Conservation (phyloP, 2,888 invertebrate species). For the Eudasyphora cyanicolor region DNA sequence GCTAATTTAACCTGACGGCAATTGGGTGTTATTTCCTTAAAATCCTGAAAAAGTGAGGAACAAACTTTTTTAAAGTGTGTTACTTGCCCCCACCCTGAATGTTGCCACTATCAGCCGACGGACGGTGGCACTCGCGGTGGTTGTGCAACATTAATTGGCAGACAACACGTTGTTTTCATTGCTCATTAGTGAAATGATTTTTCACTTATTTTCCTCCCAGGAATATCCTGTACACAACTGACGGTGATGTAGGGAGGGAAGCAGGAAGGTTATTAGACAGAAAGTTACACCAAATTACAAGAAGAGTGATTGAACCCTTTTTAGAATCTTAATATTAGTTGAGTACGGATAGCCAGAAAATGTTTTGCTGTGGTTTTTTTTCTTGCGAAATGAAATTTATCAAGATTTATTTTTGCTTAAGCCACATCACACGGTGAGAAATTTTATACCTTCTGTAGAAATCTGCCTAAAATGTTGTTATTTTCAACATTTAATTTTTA, state of each 20-base stretch:
- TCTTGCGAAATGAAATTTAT: background rate
- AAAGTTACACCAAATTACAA: background rate
- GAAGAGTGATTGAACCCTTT: slow-evolving; percentile 4
- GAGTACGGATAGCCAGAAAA: background rate
- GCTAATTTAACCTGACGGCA: slow-evolving; percentile 76
- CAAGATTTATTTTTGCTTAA: too few species aligned
- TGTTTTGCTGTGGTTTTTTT: background rate
- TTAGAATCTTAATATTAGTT: slow-evolving; percentile 1
- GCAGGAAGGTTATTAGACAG: background rate
- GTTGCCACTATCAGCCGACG: slow-evolving; percentile 50
- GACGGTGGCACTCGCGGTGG: background rate
- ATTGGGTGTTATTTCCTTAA: slow-evolving; percentile 49
- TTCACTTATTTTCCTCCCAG: slow-evolving; percentile 24
- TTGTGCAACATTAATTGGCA: slow-evolving; percentile 62
- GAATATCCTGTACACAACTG: background rate
- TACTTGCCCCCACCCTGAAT: slow-evolving; percentile 18
- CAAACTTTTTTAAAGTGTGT: slow-evolving; percentile 31
- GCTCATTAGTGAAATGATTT: slow-evolving; percentile 76
- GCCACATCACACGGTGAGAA: too few species aligned
- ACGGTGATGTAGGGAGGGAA: background rate
- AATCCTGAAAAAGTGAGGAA: slow-evolving; percentile 8
- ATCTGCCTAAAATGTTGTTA: too few species aligned
- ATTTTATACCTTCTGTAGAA: too few species aligned
- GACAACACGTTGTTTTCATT: slow-evolving; percentile 79
- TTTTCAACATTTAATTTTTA: too few species aligned